Evolutionary conservation across 2,888 invertebrate genomes (phyloP), one percentile per base, ranked within the genome.

Genomic region (Caenorhabditis panamensis): DNA sequence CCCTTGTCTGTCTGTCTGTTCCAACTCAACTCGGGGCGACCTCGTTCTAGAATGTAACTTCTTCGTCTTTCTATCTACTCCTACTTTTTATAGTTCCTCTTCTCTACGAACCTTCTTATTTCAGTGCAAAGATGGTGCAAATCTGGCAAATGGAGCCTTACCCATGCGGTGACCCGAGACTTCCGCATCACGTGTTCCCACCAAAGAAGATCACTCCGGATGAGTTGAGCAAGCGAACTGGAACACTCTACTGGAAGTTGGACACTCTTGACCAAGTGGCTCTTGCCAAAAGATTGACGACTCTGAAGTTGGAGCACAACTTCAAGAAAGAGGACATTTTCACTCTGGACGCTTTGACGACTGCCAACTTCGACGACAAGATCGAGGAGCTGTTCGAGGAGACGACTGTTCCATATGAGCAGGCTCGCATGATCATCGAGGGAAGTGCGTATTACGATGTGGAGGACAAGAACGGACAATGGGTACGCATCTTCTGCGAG

Each of bases 401-500:
- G 62, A 68, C 85, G 13, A 83, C 87, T 49, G 79, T 79, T 36
- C 84, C 83, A 20, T 87, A 85, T 41, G 90, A 90, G 58, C 86
- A 88, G 67, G 90, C 89, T 2, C 66, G 89, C 20, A 85, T 90
- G 84, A 84, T 90, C 61, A 82, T 89, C 59, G 90, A 90, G 67
- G 90, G 90, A 18, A 73, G 82, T 9, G 89, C 88, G 8, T 90
- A 90, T 63, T 90, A 86, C 67, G 90, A 90, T 62, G 88, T 90
- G 11, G 90, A 90, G 72, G 87, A 86, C 67, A 87, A 84, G 72
- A 83, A 94, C 20, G 97, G 97, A 90, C 93, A 94, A 81, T 98
- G 98, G 98, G 95, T 98, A 86, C 94, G 98, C 59, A 95, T 98
- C 76, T 93, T 94, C 86, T 95, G 96, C 11, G 92, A 92, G 1